Evolutionary conservation across 2,113 vertebrate species (phyloP).

Genomic region (Cyprinodon brontotheroides): DNA sequence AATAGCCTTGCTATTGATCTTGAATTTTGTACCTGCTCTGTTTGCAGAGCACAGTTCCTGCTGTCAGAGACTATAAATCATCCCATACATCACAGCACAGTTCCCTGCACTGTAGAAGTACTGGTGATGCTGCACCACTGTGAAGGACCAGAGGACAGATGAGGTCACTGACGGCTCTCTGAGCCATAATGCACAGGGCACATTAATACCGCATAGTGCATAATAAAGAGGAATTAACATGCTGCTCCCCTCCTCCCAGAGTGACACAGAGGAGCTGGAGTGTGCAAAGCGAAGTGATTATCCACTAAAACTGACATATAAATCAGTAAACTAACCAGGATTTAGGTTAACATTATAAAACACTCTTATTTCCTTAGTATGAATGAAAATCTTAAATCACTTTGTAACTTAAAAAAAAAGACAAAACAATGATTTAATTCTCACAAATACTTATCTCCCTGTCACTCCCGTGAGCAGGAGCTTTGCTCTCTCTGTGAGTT

Average conservation of each 20-base stretch:
- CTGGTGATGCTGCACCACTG: constrained; percentile 5
- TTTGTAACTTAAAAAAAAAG: background rate
- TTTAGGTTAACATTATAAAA: background rate
- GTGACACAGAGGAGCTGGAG: constrained; percentile 6
- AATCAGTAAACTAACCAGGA: background rate
- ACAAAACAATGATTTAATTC: no score
- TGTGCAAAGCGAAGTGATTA: constrained; percentile 25
- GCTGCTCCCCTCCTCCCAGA: constrained; percentile 13
- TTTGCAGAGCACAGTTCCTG: background rate
- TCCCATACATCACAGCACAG: background rate
- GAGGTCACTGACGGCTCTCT: constrained; percentile 28
- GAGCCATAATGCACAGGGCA: constrained; percentile 25
- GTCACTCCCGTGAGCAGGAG: background rate
- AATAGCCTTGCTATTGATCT: background rate
- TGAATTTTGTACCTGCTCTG: constrained; percentile 5
- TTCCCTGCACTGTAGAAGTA: background rate
- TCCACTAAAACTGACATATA: constrained; percentile 11
- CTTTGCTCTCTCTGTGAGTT: background rate
- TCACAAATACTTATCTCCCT: background rate
- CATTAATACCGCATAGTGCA: constrained; percentile 28
- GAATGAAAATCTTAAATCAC: background rate
- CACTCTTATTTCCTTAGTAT: background rate
- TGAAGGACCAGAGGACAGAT: constrained; percentile 4
- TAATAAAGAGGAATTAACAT: constrained; percentile 36
- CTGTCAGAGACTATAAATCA: background rate